These are phyloP conservation scores for Hyles euphorbiae DNA, from an alignment of 1,140 invertebrate genomes.

Conservation along the genomic window DNA sequence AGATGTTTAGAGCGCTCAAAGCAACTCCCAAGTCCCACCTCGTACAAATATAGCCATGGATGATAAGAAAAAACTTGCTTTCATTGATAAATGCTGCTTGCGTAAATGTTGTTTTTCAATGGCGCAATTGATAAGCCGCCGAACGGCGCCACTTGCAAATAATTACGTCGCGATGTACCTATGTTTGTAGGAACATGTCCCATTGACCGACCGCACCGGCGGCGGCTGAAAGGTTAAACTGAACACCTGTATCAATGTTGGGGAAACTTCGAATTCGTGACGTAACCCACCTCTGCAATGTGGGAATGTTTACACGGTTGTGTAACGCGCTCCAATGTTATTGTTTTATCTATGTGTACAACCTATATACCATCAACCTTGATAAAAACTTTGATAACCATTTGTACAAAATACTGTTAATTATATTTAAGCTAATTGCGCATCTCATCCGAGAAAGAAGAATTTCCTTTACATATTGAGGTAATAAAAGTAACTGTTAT, in stretches of 20 bases:
- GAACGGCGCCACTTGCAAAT: constrained; percentile 22
- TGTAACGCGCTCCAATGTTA: background rate
- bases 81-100: constrained; percentile 52
- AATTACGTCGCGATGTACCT: constrained; percentile 10
- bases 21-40: constrained; percentile 1
- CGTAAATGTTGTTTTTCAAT: constrained; percentile 53
- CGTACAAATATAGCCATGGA: constrained; percentile 18
- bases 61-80: constrained; percentile 49
- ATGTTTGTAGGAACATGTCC: constrained; percentile 4
- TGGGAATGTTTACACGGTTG: constrained; percentile 5
- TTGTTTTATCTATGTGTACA: constrained; percentile 4
- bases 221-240: constrained; percentile 5
- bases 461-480: no score
- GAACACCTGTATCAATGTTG: constrained; percentile 13
- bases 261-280: constrained; percentile 6
- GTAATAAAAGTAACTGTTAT: no score
- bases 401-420: background rate
- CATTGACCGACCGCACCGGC: background rate
- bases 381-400: background rate
- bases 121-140: constrained; percentile 34
- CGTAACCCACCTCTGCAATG: constrained; percentile 1
- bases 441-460: no score
- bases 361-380: constrained; percentile 1
- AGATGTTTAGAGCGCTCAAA: background rate
- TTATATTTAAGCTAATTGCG: no score